Evolutionary conservation across 2,113 vertebrate species (phyloP), one percentile per base, ranked within the genome.

Genomic region (Morone saxatilis): DNA sequence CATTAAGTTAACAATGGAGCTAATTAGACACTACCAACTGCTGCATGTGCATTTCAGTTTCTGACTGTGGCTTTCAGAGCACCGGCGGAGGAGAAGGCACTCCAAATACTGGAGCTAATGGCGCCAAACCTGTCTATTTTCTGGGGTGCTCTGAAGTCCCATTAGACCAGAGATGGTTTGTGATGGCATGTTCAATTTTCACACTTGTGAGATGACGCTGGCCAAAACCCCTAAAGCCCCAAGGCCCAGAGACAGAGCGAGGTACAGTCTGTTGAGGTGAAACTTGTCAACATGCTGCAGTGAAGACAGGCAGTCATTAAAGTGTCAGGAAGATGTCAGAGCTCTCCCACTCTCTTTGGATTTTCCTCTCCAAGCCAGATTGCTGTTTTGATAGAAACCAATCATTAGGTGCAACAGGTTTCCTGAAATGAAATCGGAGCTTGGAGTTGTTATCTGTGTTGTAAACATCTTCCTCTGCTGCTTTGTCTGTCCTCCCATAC

Each of bases 21-120:
- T 75, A 85, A 89, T 88, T 86, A 83, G 78, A 87, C 50, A 63
- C 12, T n/a, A 6, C 62, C 47, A 84, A 79, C 70, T 75, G 79
- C 70, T 65, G 25, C 51, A 25, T 38, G 20, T 76, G 62, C 17
- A 86, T 86, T 84, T 40, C 38, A 57, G 40, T 66, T 67, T 67
- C 45, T 72, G 56, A 77, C 67, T 45, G 57, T 47, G 57, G 79
- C 57, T 57, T 63, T 66, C 2, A 79, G 59, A 62, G 51, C 45
- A 22, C 48, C 12, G 22, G n/a, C 1, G 1, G 62, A 72, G 16
- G 16, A 53, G 31, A 57, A 76, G 65, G n/a, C 22, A 13, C 83
- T 75, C 31, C 56, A 82, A 22, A 41, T 25, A 76, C 71, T 74
- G 41, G 16, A 76, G 41, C 47, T 70, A 81, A 80, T 82, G 40